phyloP scores from a whole-genome alignment of 2,797 vertebrate genomes.

The Coregonus sp. region DNA sequence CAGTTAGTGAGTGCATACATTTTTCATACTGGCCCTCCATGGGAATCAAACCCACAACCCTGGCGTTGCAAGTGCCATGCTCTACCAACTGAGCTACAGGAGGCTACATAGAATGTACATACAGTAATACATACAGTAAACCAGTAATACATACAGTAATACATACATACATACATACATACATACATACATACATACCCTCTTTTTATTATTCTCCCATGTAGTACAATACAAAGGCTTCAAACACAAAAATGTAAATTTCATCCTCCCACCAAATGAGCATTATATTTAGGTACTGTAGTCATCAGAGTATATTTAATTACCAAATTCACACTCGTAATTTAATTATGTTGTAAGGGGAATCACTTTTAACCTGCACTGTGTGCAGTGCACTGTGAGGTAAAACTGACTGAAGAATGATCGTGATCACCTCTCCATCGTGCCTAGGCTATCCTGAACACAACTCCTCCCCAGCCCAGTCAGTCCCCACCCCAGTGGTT shows the following conservation, averaged over 20 bases:
- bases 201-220: not conserved
- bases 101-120: too few relatives aligned
- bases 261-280: not conserved
- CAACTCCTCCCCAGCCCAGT: constrained; percentile 4
- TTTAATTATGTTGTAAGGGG: not conserved
- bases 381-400: not conserved
- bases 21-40: too few relatives aligned
- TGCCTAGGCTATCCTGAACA: too few relatives aligned
- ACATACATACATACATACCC: not conserved
- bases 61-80: too few relatives aligned
- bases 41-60: too few relatives aligned
- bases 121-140: too few relatives aligned
- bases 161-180: not conserved
- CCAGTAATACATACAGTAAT: not conserved
- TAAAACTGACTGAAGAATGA: too few relatives aligned
- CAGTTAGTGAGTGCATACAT: too few relatives aligned
- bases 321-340: not conserved
- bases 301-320: not conserved
- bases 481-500: constrained; percentile 22
- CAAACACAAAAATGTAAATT: not conserved
- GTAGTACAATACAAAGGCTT: not conserved
- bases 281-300: not conserved
- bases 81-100: too few relatives aligned
- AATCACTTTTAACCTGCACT: not conserved
- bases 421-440: too few relatives aligned